Base-by-base conservation (phyloP, 2,113 vertebrate genomes). In the Sigmodon hispidus region DNA sequence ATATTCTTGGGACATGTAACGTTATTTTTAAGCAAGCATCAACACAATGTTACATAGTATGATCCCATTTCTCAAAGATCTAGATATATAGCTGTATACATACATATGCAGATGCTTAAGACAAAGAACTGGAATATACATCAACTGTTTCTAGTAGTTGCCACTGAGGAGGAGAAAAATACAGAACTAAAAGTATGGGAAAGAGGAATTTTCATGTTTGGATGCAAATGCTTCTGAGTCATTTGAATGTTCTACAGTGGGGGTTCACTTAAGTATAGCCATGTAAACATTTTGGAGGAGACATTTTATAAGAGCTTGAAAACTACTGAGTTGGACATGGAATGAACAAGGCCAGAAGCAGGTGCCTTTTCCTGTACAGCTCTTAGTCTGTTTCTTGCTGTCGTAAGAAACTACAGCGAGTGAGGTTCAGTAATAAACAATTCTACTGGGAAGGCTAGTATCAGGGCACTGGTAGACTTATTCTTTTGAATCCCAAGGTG, bases 221-320 rank as follows among this genome's bases (percentile, higher is more conserved):
- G 65, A 31, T 67, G 5, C 31, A 67, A 29, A 65, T 55, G 45
- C 52, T 92, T 89, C 50, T 87, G n/a, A 87, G 29, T 45, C 90
- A 9, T 92, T 77, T 73, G n/a, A 86, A 80, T 72, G n/a, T 63
- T 76, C 88, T 87, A 83, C 16, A 65, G 2, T 93, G 70, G 75
- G 40, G 81, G 76, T 96, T 89, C 55, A 40, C 45, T 79, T 21
- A 91, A 63, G 43, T 36, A 34, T 61, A 73, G 59, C 26, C 26
- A 63, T 95, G 52, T 76, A 26, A 34, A 34, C 79, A 72, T 76
- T 90, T 52, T 65, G 61, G 15, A n/a, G 57, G 21, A 50, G 59
- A 26, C 43, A 16, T 87, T 86, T 72, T 87, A 69, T 3, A 77
- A 77, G 73, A 59, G 36, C 63, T 92, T 92, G 73, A 65, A 95